These are phyloP conservation scores for Poeciliopsis retropinna DNA, from an alignment of 2,113 vertebrate species.

Conservation along the genomic window DNA sequence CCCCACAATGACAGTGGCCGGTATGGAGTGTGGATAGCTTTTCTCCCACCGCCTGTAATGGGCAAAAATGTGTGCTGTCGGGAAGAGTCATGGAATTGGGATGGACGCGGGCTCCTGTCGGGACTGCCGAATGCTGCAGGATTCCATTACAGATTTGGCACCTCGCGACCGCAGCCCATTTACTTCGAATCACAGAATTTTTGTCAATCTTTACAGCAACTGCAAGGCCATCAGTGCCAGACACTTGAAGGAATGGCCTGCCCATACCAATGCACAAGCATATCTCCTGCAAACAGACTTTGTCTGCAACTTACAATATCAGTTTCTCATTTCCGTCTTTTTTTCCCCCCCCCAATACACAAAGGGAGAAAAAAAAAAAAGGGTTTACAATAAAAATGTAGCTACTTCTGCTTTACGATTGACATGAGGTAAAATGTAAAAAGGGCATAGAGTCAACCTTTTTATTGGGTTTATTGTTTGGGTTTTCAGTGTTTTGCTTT, in stretches of 20 bases:
- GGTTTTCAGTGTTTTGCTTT: constrained; percentile 26
- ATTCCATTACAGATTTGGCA: constrained; percentile 81
- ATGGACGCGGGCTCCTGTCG: constrained; percentile 76
- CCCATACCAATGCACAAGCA: constrained; percentile 65
- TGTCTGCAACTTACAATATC: constrained; percentile 69
- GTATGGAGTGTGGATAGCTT: constrained; percentile 64
- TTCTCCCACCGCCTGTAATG: constrained; percentile 72
- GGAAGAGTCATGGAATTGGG: constrained; percentile 80
- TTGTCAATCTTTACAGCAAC: constrained; percentile 79
- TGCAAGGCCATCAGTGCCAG: constrained; percentile 70
- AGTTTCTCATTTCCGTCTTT: constrained; percentile 75
- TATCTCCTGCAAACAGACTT: constrained; percentile 78
- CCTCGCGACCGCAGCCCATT: constrained; percentile 76
- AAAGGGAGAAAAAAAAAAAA: constrained; percentile 25
- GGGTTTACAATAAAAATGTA: constrained; percentile 3
- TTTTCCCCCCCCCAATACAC: constrained; percentile 51
- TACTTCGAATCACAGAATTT: constrained; percentile 79
- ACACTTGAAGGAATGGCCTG: constrained; percentile 71
- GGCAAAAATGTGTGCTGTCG: constrained; percentile 77
- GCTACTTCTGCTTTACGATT: constrained; percentile 17
- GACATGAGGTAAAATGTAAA: constrained; percentile 36
- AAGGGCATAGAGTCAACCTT: background rate
- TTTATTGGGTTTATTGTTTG: constrained; percentile 13
- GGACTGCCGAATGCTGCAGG: constrained; percentile 76
- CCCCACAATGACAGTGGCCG: constrained; percentile 65